phyloP scores from a whole-genome alignment of 2,113 vertebrate species.

The Lagopus leucura region DNA sequence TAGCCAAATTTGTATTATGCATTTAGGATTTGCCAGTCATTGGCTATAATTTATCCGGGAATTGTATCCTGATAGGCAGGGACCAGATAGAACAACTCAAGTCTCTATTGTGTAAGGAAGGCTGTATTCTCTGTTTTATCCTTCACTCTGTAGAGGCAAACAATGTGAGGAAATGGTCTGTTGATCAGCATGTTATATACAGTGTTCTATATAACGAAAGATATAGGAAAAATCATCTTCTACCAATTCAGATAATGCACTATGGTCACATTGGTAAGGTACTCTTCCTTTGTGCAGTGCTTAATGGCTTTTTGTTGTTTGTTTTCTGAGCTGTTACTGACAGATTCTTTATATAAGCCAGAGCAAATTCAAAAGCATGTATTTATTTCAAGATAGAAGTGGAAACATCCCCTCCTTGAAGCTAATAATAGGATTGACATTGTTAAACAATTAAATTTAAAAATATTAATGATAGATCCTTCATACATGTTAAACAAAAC shows the following conservation, averaged over 20 bases:
- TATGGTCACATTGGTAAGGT: neutral
- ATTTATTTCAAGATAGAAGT: conserved; percentile 44
- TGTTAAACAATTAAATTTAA: conserved; percentile 53
- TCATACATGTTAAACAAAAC: conserved; percentile 50
- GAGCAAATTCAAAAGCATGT: neutral
- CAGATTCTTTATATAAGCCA: conserved; percentile 7
- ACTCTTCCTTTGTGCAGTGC: neutral
- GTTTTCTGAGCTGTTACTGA: conserved; percentile 7
- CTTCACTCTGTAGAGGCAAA: conserved; percentile 36
- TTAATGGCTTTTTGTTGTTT: neutral
- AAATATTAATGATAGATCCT: conserved; percentile 62
- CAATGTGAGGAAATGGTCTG: conserved; percentile 58
- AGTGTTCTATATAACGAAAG: neutral
- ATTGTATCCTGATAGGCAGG: conserved; percentile 35
- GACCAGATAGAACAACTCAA: conserved; percentile 52
- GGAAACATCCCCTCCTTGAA: conserved; percentile 50
- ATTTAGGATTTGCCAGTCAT: conserved; percentile 32
- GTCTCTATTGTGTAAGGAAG: conserved; percentile 44
- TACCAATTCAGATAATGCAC: neutral
- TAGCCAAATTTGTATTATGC: conserved; percentile 14
- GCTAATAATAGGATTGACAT: conserved; percentile 62
- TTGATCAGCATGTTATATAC: neutral
- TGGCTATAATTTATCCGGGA: conserved; percentile 59
- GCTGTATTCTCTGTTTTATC: conserved; percentile 52
- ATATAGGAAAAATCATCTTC: neutral